Conservation (phyloP, 2,888 invertebrate species). For the Drosophila quinaria region DNA sequence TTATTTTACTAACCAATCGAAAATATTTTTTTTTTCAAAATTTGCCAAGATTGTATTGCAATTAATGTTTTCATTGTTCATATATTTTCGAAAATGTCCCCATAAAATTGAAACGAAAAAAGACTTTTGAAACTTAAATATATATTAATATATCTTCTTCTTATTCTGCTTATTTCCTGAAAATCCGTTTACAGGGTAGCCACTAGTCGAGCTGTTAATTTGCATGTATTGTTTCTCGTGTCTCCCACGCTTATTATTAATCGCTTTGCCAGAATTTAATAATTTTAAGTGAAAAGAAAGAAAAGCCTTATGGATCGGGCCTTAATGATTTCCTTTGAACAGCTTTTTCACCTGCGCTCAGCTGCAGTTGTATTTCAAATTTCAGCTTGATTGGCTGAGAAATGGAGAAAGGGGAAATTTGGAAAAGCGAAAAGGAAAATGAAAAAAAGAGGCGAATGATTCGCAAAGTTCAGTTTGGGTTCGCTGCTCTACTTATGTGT, state of each 20-base stretch:
- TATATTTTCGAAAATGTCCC: no score
- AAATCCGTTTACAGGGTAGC: slow-evolving; percentile 1
- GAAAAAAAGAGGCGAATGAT: background rate
- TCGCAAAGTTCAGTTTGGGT: slow-evolving; percentile 8
- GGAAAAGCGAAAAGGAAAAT: no score
- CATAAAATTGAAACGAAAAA: no score
- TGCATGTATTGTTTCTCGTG: background rate
- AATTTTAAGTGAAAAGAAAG: slow-evolving; percentile 55
- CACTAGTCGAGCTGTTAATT: background rate
- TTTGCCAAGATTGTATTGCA: no score
- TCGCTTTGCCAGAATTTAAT: slow-evolving; percentile 67
- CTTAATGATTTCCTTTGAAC: slow-evolving; percentile 39
- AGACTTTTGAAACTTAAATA: background rate
- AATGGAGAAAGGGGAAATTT: background rate
- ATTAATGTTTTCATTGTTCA: no score
- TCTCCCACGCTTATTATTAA: slow-evolving; percentile 32
- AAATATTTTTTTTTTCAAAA: no score
- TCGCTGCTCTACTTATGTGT: slow-evolving; percentile 21
- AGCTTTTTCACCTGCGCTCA: slow-evolving; percentile 51
- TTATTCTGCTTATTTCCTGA: background rate
- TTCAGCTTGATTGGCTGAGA: slow-evolving; percentile 31
- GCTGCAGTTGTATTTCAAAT: slow-evolving; percentile 25
- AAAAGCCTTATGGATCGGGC: slow-evolving; percentile 12
- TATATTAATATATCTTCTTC: background rate
- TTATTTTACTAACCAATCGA: no score